Percentiles rank a stretch among this genome's conserved stretches.
phyloP scores from a whole-genome alignment of 1,140 invertebrate genomes.

The Lerema accius region DNA sequence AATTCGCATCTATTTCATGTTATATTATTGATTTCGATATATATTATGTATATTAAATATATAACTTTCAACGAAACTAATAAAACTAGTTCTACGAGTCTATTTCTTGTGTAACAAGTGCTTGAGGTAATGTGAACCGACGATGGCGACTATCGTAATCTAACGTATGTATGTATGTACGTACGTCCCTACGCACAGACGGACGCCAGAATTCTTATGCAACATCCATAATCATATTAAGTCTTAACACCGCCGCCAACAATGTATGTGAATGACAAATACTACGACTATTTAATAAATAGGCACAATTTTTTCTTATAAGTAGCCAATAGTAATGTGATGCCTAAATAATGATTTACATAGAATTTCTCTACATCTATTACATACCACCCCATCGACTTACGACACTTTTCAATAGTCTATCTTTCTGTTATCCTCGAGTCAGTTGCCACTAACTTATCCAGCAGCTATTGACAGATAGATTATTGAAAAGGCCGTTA shows the following conservation, averaged over 20 bases:
- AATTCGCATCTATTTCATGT: conserved; percentile 6
- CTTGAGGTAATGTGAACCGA: conserved; percentile 47
- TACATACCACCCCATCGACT: conserved; percentile 43
- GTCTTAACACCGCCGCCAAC: background rate
- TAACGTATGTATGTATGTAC: conserved; percentile 37
- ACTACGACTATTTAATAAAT: conserved; percentile 19
- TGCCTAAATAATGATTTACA: conserved; percentile 42
- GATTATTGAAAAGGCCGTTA: too few species aligned
- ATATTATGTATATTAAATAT: conserved; percentile 31
- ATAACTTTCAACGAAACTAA: conserved; percentile 42
- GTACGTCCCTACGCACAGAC: background rate
- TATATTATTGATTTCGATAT: conserved; percentile 31
- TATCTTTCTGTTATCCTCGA: too few species aligned
- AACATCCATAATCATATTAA: conserved; percentile 1
- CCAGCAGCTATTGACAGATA: too few species aligned
- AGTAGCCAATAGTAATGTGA: conserved; percentile 40
- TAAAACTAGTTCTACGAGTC: conserved; percentile 39
- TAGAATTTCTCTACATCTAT: conserved; percentile 40
- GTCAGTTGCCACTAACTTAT: too few species aligned
- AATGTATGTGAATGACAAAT: background rate
- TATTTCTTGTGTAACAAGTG: conserved; percentile 53
- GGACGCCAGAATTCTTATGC: too few species aligned
- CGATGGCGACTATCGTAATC: conserved; percentile 15
- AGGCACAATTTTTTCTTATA: conserved; percentile 31
- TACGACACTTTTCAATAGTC: too few species aligned